A percentile compares a stretch with the other conserved stretches of the same genome.
Conservation (phyloP, 2,888 invertebrate genomes). For the Byasa hedistus region DNA sequence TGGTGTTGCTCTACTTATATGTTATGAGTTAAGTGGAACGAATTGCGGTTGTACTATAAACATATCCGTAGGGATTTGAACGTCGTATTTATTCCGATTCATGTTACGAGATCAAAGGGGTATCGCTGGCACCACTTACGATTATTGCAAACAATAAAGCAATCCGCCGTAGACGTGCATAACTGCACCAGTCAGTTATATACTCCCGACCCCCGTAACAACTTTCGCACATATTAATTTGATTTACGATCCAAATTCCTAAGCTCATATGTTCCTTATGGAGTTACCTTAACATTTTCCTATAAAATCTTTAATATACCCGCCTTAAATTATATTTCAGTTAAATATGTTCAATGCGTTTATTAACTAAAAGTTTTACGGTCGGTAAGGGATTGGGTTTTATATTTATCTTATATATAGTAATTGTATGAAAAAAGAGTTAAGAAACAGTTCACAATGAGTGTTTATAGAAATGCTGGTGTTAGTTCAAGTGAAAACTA, state of each 20-base stretch:
- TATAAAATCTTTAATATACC: conserved; percentile 2
- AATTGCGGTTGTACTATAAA: conserved; percentile 45
- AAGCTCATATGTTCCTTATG: conserved; percentile 46
- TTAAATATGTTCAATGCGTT: background rate
- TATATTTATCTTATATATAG: background rate
- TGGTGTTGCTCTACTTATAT: no score
- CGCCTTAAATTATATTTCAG: conserved; percentile 1
- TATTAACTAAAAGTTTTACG: no score
- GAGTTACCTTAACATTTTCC: conserved; percentile 29
- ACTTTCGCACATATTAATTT: conserved; percentile 51
- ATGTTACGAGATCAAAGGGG: conserved; percentile 64
- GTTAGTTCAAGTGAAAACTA: conserved; percentile 40
- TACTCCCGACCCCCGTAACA: conserved; percentile 25
- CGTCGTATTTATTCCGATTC: conserved; percentile 52
- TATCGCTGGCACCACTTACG: conserved; percentile 50
- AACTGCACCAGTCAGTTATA: conserved; percentile 20
- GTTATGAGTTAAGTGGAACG: conserved; percentile 17
- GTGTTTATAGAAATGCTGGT: conserved; percentile 40
- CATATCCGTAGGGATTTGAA: conserved; percentile 61
- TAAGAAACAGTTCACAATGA: conserved; percentile 23
- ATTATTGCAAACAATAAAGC: conserved; percentile 53
- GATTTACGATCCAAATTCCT: conserved; percentile 49
- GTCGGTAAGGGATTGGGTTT: background rate
- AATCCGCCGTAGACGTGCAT: conserved; percentile 28
- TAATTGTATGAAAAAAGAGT: background rate